These are phyloP conservation scores for Rhopalosiphum nymphaeae DNA, from an alignment of 2,888 invertebrate species.

Conservation along the genomic window DNA sequence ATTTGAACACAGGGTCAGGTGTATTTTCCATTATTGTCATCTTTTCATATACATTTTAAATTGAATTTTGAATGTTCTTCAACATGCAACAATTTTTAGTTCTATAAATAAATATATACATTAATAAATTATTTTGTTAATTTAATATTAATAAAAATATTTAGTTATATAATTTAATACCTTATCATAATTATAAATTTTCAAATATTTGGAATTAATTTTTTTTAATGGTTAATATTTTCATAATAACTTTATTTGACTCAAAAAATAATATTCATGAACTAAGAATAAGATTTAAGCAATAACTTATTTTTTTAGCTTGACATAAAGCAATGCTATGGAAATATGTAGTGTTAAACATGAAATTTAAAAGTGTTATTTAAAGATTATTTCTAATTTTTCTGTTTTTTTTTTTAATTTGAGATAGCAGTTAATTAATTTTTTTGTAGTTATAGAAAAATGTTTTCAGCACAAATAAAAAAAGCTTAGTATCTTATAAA, in stretches of 20 bases:
- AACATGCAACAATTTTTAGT: conserved; percentile 42
- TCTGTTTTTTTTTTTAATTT: neutral
- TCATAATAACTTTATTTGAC: neutral
- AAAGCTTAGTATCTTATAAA: neutral
- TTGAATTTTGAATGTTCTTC: conserved; percentile 32
- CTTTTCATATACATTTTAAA: conserved; percentile 45
- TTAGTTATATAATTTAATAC: neutral
- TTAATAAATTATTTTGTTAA: neutral
- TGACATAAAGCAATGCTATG: neutral
- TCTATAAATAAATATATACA: conserved; percentile 57
- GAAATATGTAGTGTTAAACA: neutral
- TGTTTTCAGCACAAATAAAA: neutral
- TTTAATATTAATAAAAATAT: neutral
- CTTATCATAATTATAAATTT: neutral
- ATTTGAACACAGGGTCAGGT: neutral
- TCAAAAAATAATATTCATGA: neutral
- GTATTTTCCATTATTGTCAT: conserved; percentile 49
- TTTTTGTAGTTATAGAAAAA: neutral
- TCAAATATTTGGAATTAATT: neutral
- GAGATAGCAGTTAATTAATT: neutral
- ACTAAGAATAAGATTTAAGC: neutral
- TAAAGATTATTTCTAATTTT: neutral
- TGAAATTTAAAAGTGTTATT: neutral
- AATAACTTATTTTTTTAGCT: neutral
- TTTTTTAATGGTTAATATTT: neutral